Conservation (phyloP, 2,113 vertebrate species). For the Pardalotus punctatus region DNA sequence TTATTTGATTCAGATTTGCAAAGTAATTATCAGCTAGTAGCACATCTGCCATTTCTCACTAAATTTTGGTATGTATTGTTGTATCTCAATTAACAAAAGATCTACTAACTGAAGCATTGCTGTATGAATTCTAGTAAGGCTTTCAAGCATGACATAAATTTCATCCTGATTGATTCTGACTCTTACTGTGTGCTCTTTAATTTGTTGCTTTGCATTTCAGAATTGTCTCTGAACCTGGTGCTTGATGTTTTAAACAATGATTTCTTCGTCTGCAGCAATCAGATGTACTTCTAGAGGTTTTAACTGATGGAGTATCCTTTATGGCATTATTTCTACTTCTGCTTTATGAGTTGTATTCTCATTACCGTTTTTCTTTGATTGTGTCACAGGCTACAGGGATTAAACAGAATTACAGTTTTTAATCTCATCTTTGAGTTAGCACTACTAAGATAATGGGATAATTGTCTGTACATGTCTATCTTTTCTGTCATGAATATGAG, state of each 20-base stretch:
- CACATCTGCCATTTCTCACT: conserved; percentile 74
- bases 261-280: not conserved
- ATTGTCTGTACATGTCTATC: not conserved
- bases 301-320: conserved; percentile 1
- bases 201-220: conserved; percentile 52
- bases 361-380: conserved; percentile 5
- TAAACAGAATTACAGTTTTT: conserved; percentile 47
- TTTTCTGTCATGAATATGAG: conserved; percentile 8
- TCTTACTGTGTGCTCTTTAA: conserved; percentile 39
- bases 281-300: conserved; percentile 21
- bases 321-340: conserved; percentile 34
- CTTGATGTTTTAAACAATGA: conserved; percentile 36
- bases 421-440: conserved; percentile 12
- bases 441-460: not conserved
- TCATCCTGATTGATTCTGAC: conserved; percentile 51
- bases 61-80: conserved; percentile 65
- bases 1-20: conserved; percentile 75
- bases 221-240: conserved; percentile 14
- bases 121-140: conserved; percentile 40
- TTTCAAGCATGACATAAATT: conserved; percentile 64
- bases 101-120: conserved; percentile 52
- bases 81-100: conserved; percentile 66
- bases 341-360: not conserved
- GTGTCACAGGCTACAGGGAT: not conserved
- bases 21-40: conserved; percentile 70